Evolutionary conservation across 2,888 invertebrate genomes (phyloP).

Genomic region (Anagyrus pseudococci): DNA sequence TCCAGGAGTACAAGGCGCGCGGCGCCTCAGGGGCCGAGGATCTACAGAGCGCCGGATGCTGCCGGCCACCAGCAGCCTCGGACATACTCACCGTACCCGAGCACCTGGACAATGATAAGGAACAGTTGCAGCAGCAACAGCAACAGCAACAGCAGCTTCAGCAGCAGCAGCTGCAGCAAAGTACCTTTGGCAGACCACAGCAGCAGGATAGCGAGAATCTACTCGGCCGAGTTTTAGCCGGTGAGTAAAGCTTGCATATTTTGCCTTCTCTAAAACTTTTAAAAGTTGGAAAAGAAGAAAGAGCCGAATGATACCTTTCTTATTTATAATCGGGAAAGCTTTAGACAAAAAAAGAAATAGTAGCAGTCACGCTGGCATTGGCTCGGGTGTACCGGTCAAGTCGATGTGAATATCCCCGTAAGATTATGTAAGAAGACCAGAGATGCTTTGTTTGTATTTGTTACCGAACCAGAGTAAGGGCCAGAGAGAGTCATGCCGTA

Average conservation of each 20-base stretch:
- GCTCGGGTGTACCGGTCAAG: no score
- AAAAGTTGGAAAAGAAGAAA: no score
- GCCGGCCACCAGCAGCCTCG: constrained; percentile 51
- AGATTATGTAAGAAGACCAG: no score
- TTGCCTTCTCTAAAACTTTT: no score
- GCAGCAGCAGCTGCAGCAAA: constrained; percentile 25
- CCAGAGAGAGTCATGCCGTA: not conserved
- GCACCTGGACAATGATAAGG: constrained; percentile 50
- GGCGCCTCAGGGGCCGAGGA: constrained; percentile 56
- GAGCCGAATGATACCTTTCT: no score
- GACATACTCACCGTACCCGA: constrained; percentile 53
- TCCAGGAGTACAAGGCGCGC: constrained; percentile 66
- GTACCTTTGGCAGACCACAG: no score
- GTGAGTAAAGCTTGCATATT: constrained; percentile 55
- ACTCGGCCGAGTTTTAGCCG: constrained; percentile 67
- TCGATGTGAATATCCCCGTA: no score
- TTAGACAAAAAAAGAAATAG: constrained; percentile 5
- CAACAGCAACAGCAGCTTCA: constrained; percentile 28
- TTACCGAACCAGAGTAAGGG: no score
- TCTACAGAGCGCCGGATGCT: constrained; percentile 34
- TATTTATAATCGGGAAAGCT: no score
- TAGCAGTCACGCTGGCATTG: not conserved
- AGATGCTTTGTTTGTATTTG: no score
- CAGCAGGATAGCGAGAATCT: constrained; percentile 64
- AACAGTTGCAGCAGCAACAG: constrained; percentile 49